These are phyloP conservation scores for Peromyscus californicus DNA, from an alignment of 2,113 vertebrate genomes.

Conservation along the genomic window DNA sequence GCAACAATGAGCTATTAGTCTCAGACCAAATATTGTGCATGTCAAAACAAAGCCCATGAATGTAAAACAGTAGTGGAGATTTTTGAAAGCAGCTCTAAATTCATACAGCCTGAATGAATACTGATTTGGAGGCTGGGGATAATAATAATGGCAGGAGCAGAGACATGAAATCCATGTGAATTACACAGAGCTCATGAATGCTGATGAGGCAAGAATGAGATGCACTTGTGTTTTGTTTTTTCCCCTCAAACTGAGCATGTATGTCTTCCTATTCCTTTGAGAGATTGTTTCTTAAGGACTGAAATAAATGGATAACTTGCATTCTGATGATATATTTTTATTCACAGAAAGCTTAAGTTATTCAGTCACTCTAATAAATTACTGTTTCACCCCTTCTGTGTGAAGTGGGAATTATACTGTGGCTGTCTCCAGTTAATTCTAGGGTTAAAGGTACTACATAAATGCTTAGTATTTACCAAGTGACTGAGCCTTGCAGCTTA, in stretches of 20 bases:
- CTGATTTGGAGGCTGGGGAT: conserved; percentile 38
- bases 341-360: conserved; percentile 22
- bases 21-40: conserved; percentile 13
- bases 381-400: background rate
- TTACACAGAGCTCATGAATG: conserved; percentile 11
- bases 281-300: background rate
- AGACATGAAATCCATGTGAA: conserved; percentile 40
- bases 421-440: conserved; percentile 10
- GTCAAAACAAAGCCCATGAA: conserved; percentile 54
- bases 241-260: background rate
- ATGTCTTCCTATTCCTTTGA: background rate
- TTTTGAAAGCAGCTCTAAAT: conserved; percentile 52
- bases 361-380: conserved; percentile 38
- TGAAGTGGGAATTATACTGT: background rate
- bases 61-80: background rate
- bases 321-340: conserved; percentile 40
- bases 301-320: conserved; percentile 27
- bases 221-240: background rate
- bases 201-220: background rate
- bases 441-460: background rate
- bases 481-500: background rate
- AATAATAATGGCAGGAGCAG: conserved; percentile 1
- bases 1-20: background rate
- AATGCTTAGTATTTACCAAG: conserved; percentile 11
- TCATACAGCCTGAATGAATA: conserved; percentile 7